A percentile compares a stretch with the other conserved stretches of the same genome.
These are phyloP conservation scores for Drosophila murphyi DNA, from an alignment of 1,140 invertebrate species.

Conservation along the genomic window DNA sequence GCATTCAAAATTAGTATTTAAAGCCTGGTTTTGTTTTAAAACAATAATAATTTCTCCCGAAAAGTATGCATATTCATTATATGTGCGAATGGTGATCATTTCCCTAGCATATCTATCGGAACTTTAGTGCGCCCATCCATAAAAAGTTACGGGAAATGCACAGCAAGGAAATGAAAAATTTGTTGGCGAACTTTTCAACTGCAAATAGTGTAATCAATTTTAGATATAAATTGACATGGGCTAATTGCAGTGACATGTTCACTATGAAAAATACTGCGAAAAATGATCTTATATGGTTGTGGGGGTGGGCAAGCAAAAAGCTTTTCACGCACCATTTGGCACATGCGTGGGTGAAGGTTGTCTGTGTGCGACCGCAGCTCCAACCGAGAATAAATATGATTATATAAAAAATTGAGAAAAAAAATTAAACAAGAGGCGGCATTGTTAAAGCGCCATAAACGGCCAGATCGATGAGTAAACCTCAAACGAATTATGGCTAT, in stretches of 20 bases:
- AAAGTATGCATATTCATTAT: slow-evolving; percentile 5
- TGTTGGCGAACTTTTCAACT: slow-evolving; percentile 1
- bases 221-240: not conserved
- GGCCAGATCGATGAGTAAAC: slow-evolving; percentile 55
- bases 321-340: slow-evolving; percentile 64
- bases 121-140: not conserved
- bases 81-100: not conserved
- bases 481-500: slow-evolving; percentile 60
- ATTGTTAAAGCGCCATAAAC: slow-evolving; percentile 60
- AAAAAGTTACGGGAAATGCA: not conserved
- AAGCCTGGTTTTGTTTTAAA: too few species aligned
- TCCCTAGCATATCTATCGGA: not conserved
- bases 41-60: not conserved
- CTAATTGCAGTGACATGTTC: slow-evolving; percentile 17
- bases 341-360: slow-evolving; percentile 75
- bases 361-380: slow-evolving; percentile 49
- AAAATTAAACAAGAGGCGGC: slow-evolving; percentile 18
- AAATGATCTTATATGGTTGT: slow-evolving; percentile 35
- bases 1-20: too few species aligned
- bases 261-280: slow-evolving; percentile 5
- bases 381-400: slow-evolving; percentile 12
- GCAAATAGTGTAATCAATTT: too few species aligned
- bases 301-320: slow-evolving; percentile 20
- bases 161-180: not conserved
- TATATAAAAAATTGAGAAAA: slow-evolving; percentile 15